Conservation (phyloP, 1,140 invertebrate genomes). For the Stegodyphus mimosarum region DNA sequence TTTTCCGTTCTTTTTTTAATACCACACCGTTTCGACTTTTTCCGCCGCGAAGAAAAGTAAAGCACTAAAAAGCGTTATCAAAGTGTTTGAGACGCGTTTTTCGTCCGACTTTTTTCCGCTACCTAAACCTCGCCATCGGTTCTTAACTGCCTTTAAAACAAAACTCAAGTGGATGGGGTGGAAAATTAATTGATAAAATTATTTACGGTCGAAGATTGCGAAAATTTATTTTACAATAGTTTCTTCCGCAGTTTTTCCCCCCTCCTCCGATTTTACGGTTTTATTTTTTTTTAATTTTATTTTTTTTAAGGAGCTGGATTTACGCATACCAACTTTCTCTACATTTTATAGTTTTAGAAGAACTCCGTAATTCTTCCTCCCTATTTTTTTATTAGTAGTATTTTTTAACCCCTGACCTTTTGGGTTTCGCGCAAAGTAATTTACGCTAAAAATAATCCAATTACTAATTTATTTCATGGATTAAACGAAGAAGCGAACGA, state of each 20-base stretch:
- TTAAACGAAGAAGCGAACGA: conserved; percentile 10
- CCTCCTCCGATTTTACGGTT: too few species aligned
- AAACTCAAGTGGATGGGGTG: conserved; percentile 20
- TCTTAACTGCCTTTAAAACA: conserved; percentile 20
- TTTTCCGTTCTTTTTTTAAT: too few species aligned
- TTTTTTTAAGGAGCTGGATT: too few species aligned
- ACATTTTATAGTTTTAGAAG: conserved; percentile 4
- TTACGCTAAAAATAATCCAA: conserved; percentile 17
- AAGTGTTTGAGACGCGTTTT: background rate
- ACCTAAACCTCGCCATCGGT: background rate
- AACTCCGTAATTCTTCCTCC: background rate
- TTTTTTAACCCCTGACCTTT: too few species aligned
- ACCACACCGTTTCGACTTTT: background rate
- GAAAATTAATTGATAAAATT: conserved; percentile 57
- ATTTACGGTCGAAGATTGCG: conserved; percentile 35
- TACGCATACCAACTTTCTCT: background rate
- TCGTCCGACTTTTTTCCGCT: background rate
- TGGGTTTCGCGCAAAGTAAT: background rate
- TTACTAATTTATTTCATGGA: conserved; percentile 28
- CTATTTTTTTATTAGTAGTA: too few species aligned
- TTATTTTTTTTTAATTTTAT: too few species aligned
- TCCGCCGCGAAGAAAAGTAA: conserved; percentile 4
- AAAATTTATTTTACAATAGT: too few species aligned
- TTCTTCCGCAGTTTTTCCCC: too few species aligned
- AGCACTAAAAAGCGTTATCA: conserved; percentile 13